Evolutionary conservation across 2,888 invertebrate species (phyloP).

Genomic region (Smittia aterrima): DNA sequence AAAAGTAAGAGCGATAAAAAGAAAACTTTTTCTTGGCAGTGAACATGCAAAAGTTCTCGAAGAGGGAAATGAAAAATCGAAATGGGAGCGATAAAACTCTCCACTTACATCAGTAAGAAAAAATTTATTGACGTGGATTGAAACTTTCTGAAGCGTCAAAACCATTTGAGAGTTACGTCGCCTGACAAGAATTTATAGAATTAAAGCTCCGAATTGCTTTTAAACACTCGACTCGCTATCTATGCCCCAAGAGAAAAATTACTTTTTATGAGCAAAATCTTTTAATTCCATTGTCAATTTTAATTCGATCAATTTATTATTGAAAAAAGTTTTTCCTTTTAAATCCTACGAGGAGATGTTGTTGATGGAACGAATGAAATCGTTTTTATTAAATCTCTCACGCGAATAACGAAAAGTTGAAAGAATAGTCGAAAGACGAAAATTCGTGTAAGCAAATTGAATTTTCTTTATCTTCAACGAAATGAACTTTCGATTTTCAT

Average conservation of each 20-base stretch:
- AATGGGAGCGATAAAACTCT: not conserved
- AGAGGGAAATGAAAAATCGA: too few relatives aligned
- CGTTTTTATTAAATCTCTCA: not conserved
- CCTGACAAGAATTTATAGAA: too few relatives aligned
- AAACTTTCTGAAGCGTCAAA: too few relatives aligned
- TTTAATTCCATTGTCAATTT: slow-evolving; percentile 26
- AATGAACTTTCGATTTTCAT: too few relatives aligned
- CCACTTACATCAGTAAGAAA: not conserved
- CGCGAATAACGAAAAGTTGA: slow-evolving; percentile 7
- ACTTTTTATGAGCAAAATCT: not conserved
- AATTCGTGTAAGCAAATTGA: too few relatives aligned
- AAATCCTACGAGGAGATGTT: not conserved
- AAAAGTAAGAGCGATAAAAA: not conserved
- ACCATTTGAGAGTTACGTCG: too few relatives aligned
- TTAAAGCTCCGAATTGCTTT: too few relatives aligned
- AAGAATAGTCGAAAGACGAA: not conserved
- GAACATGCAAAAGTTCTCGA: not conserved
- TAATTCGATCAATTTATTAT: slow-evolving; percentile 31
- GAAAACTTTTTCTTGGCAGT: not conserved
- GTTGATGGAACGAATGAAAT: too few relatives aligned
- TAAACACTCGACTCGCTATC: too few relatives aligned
- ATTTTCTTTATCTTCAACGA: too few relatives aligned
- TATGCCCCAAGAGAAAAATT: not conserved
- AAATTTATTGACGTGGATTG: too few relatives aligned
- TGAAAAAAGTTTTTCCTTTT: not conserved